These are phyloP conservation scores for Volucella zonaria DNA, from an alignment of 2,888 invertebrate species.

Conservation along the genomic window DNA sequence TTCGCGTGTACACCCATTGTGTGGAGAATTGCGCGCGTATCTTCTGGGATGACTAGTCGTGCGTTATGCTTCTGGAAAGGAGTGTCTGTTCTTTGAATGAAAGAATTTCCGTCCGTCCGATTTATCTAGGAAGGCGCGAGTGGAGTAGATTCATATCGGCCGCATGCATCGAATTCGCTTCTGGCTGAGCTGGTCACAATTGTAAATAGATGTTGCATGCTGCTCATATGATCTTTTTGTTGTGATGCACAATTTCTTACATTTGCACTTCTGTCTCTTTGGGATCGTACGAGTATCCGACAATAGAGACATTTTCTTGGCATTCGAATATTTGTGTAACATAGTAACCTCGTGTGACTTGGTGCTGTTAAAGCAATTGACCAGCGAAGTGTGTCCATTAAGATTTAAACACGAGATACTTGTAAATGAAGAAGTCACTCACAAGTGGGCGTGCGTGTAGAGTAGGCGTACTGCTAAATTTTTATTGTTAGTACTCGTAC, in stretches of 20 bases:
- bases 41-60: slow-evolving; percentile 41
- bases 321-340: slow-evolving; percentile 40
- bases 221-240: too few species aligned
- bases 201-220: too few species aligned
- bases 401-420: slow-evolving; percentile 56
- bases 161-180: background rate
- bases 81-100: slow-evolving; percentile 38
- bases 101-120: slow-evolving; percentile 24
- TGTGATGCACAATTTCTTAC: background rate
- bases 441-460: slow-evolving; percentile 43
- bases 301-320: slow-evolving; percentile 14
- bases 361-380: slow-evolving; percentile 61
- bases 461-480: slow-evolving; percentile 41
- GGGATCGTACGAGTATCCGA: slow-evolving; percentile 12
- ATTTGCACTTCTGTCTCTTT: slow-evolving; percentile 51
- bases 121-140: slow-evolving; percentile 29
- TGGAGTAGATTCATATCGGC: slow-evolving; percentile 28
- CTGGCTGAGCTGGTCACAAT: too few species aligned
- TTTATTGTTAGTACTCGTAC: background rate
- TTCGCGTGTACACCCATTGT: slow-evolving; percentile 32
- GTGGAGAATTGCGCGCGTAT: slow-evolving; percentile 44
- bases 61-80: slow-evolving; percentile 21
- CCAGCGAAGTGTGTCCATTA: slow-evolving; percentile 64
- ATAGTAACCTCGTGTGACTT: slow-evolving; percentile 65
- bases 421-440: background rate